Percentiles rank a stretch among this genome's conserved stretches.
Evolutionary conservation across 2,113 vertebrate genomes (phyloP).

Genomic region (Grus americana): DNA sequence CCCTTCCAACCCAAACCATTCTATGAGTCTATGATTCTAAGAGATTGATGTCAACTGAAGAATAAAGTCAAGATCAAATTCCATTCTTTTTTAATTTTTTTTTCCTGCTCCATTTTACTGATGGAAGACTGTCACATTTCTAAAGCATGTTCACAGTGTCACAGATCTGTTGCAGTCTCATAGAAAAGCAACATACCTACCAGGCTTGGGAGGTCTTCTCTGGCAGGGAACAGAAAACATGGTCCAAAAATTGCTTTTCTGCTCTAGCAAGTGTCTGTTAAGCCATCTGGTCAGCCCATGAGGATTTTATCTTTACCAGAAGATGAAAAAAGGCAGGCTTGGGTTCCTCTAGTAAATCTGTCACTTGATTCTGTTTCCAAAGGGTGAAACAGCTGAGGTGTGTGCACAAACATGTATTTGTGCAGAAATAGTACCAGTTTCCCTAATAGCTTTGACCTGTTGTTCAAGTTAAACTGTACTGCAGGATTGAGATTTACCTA

Average conservation of each 20-base stretch:
- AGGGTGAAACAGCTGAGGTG: background rate
- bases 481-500: background rate
- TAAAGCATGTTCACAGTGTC: background rate
- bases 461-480: background rate
- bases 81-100: background rate
- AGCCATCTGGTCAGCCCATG: background rate
- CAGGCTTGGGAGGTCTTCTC: background rate
- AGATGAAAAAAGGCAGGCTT: background rate
- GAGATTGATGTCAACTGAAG: background rate
- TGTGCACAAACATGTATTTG: background rate
- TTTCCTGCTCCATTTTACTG: background rate
- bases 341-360: background rate
- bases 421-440: background rate
- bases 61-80: background rate
- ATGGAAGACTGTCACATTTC: background rate
- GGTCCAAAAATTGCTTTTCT: background rate
- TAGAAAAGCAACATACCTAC: background rate
- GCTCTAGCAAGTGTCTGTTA: background rate
- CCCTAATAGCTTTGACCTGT: background rate
- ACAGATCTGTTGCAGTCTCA: background rate
- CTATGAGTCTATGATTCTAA: too few species aligned
- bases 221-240: background rate
- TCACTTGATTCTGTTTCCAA: background rate
- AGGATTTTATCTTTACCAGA: background rate
- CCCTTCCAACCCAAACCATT: too few species aligned